Conservation (phyloP, 2,797 vertebrate genomes). For the Tauraco hartlaubi region DNA sequence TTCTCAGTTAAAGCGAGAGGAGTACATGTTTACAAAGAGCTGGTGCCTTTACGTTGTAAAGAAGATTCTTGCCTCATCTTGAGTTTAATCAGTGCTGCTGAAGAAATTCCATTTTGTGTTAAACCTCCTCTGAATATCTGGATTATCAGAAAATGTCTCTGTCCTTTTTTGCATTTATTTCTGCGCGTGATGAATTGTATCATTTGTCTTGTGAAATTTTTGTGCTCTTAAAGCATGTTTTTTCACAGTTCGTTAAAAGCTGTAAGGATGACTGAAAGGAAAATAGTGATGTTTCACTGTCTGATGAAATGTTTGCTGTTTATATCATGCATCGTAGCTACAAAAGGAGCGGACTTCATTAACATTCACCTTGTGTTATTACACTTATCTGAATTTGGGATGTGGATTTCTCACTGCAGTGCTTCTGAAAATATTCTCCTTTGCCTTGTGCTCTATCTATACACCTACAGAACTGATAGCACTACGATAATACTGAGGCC, state of each 20-base stretch:
- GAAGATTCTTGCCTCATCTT: constrained; percentile 53
- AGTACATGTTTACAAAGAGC: constrained; percentile 63
- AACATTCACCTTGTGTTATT: not conserved
- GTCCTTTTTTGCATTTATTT: not conserved
- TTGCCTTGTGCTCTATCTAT: not conserved
- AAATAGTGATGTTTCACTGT: not conserved
- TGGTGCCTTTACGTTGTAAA: constrained; percentile 72
- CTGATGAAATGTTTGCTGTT: not conserved
- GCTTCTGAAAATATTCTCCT: not conserved
- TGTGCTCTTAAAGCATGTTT: not conserved
- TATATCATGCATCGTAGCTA: not conserved
- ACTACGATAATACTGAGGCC: not conserved
- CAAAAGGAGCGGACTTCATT: not conserved
- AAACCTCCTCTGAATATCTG: constrained; percentile 22
- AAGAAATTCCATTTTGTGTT: constrained; percentile 34
- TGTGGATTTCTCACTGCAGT: not conserved
- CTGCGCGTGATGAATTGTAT: not conserved
- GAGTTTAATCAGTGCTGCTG: constrained; percentile 53
- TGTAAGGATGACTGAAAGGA: not conserved
- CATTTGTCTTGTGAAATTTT: not conserved
- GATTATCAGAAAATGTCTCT: not conserved
- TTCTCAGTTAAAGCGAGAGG: constrained; percentile 44
- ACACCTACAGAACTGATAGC: not conserved
- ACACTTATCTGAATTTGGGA: not conserved
- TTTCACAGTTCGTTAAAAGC: not conserved